Conservation (phyloP, 2,888 invertebrate genomes). For the Congeria kusceri region DNA sequence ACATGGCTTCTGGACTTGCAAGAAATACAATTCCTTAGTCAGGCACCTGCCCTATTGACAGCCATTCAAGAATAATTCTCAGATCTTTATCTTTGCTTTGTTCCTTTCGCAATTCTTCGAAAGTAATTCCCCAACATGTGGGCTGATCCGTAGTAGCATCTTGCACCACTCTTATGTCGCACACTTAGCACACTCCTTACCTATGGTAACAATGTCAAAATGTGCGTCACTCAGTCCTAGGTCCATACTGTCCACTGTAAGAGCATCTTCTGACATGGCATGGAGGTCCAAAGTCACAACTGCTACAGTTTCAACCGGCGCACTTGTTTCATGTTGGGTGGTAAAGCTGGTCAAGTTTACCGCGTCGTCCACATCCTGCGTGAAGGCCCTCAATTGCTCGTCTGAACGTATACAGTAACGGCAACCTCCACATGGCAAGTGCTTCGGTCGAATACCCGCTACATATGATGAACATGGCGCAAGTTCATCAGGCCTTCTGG, state of each 20-base stretch:
- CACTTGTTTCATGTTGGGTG: too few species aligned
- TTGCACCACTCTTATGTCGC: not conserved
- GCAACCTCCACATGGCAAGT: constrained; percentile 38
- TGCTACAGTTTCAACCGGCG: too few species aligned
- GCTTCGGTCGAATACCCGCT: too few species aligned
- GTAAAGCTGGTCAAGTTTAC: too few species aligned
- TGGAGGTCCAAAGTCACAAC: too few species aligned
- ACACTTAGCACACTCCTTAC: not conserved
- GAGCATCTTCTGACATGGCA: too few species aligned
- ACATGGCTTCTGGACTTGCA: constrained; percentile 8
- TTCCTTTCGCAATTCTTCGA: constrained; percentile 8
- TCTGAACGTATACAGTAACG: constrained; percentile 30
- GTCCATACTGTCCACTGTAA: too few species aligned
- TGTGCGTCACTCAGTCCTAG: too few species aligned
- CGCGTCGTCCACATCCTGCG: constrained; percentile 17
- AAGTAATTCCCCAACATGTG: constrained; percentile 3
- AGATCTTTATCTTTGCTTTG: constrained; percentile 15
- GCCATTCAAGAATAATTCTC: not conserved
- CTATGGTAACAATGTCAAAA: too few species aligned
- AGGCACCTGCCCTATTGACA: not conserved
- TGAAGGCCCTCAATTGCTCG: constrained; percentile 22
- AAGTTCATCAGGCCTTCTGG: not conserved
- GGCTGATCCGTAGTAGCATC: not conserved
- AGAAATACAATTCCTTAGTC: constrained; percentile 1
- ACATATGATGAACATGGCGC: not conserved